Evolutionary conservation across 1,140 invertebrate species (phyloP), one percentile per base, ranked within the genome.

Genomic region (Chymomyza costata): DNA sequence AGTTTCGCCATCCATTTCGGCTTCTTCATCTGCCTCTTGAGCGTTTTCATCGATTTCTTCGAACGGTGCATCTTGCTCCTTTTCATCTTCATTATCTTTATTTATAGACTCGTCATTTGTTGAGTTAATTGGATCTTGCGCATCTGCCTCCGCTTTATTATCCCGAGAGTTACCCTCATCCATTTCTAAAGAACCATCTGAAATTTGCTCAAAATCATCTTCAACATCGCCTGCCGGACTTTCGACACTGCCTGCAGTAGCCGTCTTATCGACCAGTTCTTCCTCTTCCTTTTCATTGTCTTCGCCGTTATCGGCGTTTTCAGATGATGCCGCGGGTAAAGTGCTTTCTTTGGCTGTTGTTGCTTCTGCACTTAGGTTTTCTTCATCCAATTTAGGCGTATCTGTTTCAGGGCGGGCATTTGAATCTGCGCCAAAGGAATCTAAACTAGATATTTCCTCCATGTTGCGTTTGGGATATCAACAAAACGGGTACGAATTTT

Each of bases 381-480:
- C 58, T 7, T 80, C 76, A 37, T 80, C 76, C 5, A 67, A 15
- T 1, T 73, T 56, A 2, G 74, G 67, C 0, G 71, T 68, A 37
- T 69, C 45, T 31, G 82, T 55, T 59, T 81, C 58, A 6, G 81
- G 55, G 28, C 61, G 58, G 2, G 63, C 62, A 37, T 65, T 60
- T 32, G 81, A 82, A 30, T 83, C 82, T 1, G 62, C 64, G 11
- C 74, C 73, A 48, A 82, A 84, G 1, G 82, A 84, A 44, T 84
- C 82, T 45, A 83, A 64, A 43, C 82, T 84, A 54, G 82, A 82
- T 59, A 83, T 82, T 48, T 84, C 82, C 41, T 84, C 82, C 82
- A 84, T 84, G 34, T 52, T 39, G 6, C 34, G 14, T 19, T 46
- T 43, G 30, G 10, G 46, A 34, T 14, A 37, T 56, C 18, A 53